Evolutionary conservation across 1,140 invertebrate genomes (phyloP).

Genomic region (Neodiprion fabricii): DNA sequence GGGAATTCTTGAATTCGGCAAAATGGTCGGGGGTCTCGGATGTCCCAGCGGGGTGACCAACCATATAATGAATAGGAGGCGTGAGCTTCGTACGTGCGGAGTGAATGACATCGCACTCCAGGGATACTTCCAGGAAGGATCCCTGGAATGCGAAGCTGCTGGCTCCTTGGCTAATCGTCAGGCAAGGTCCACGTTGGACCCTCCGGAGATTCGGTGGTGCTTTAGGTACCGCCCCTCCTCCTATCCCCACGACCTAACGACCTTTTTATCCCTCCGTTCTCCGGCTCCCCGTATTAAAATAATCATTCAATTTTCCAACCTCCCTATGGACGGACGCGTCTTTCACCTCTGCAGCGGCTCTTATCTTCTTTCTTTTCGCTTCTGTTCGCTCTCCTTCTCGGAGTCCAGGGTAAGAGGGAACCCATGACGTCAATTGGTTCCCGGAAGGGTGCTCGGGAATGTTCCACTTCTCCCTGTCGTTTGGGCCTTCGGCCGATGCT

Average conservation of each 20-base stretch:
- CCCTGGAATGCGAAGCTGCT: not conserved
- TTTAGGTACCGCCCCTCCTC: too few species aligned
- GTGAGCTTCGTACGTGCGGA: not conserved
- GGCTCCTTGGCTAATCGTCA: not conserved
- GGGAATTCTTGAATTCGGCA: too few species aligned
- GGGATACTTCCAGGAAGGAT: not conserved
- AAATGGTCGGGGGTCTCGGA: too few species aligned
- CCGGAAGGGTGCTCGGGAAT: conserved; percentile 2
- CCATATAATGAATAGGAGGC: too few species aligned
- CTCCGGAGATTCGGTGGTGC: too few species aligned
- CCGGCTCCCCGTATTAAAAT: not conserved
- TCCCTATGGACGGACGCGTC: not conserved
- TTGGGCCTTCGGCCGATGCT: not conserved
- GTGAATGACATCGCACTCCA: not conserved
- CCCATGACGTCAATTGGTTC: not conserved
- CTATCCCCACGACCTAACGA: too few species aligned
- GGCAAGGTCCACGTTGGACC: not conserved
- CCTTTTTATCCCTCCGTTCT: not conserved
- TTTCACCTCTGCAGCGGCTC: too few species aligned
- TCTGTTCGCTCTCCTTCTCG: too few species aligned
- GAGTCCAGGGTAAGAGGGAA: not conserved
- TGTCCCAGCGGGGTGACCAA: too few species aligned
- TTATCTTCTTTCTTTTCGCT: too few species aligned
- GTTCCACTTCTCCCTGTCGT: not conserved
- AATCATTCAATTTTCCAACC: not conserved